A percentile compares a stretch with the other conserved stretches of the same genome.
Conservation (phyloP, 2,797 vertebrate genomes). For the Carcharodon carcharias region DNA sequence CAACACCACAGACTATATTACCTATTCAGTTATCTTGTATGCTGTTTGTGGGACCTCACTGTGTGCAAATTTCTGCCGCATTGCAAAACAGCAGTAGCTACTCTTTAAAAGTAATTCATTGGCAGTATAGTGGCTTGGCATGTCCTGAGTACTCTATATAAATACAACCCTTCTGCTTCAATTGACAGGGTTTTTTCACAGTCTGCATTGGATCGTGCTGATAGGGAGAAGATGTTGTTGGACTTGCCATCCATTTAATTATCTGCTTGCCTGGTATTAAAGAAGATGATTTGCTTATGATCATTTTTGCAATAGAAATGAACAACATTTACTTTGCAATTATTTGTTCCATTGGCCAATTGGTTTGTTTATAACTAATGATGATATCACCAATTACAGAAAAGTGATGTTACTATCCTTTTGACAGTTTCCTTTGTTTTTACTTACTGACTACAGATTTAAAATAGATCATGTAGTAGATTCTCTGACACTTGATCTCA, state of each 20-base stretch:
- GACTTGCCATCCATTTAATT: neutral
- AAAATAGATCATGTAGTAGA: neutral
- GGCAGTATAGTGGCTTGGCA: neutral
- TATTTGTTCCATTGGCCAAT: neutral
- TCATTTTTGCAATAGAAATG: neutral
- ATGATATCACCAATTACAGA: neutral
- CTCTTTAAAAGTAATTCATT: neutral
- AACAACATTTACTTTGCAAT: neutral
- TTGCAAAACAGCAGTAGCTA: neutral
- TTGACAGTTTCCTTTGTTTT: constrained; percentile 12
- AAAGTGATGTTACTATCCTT: neutral
- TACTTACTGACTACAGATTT: neutral
- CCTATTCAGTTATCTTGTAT: neutral
- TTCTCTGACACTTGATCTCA: neutral
- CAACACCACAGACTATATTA: neutral
- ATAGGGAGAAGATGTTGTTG: neutral
- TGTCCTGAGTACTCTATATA: neutral
- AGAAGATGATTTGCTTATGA: neutral
- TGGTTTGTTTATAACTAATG: neutral
- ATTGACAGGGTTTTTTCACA: neutral
- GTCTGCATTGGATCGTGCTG: neutral
- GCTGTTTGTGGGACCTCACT: neutral
- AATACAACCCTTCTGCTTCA: neutral
- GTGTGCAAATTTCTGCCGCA: neutral
- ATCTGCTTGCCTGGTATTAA: neutral